Conservation (phyloP, 2,888 invertebrate species). For the Odontomyia ornata region DNA sequence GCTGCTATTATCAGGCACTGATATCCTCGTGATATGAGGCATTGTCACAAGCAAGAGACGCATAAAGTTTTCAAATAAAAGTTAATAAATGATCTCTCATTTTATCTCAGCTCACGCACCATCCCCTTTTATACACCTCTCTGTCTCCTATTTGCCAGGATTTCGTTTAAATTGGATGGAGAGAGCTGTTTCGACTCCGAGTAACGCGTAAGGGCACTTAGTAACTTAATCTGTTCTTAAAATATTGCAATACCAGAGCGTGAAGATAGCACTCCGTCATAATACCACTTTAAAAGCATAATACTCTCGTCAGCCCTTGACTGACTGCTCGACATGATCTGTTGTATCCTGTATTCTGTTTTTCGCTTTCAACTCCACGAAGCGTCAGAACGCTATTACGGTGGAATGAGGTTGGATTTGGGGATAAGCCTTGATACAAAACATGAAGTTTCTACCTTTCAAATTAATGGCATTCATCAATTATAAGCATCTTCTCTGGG, state of each 20-base stretch:
- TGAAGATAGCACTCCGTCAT: conserved; percentile 10
- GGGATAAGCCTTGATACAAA: neutral
- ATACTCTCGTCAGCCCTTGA: neutral
- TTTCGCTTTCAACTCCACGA: neutral
- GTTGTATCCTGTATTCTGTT: neutral
- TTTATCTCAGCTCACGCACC: conserved; percentile 8
- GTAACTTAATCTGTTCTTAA: conserved; percentile 38
- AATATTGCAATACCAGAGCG: conserved; percentile 25
- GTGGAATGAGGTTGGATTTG: neutral
- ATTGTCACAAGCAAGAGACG: conserved; percentile 8
- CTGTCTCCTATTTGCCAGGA: neutral
- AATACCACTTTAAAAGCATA: conserved; percentile 41
- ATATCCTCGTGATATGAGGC: neutral
- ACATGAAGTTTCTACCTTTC: conserved; percentile 14
- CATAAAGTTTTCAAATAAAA: conserved; percentile 40
- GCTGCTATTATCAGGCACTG: neutral
- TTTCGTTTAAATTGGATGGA: neutral
- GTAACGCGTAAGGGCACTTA: conserved; percentile 8
- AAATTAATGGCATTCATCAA: conserved; percentile 36
- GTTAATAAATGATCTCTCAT: conserved; percentile 43
- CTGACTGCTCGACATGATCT: neutral
- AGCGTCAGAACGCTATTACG: neutral
- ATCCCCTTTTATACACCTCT: neutral
- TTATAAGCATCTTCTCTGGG: conserved; percentile 22
- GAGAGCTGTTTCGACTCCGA: neutral